A percentile compares a stretch with the other conserved stretches of the same genome.
Conservation (phyloP, 2,113 vertebrate genomes). For the Emydura subglobosa region DNA sequence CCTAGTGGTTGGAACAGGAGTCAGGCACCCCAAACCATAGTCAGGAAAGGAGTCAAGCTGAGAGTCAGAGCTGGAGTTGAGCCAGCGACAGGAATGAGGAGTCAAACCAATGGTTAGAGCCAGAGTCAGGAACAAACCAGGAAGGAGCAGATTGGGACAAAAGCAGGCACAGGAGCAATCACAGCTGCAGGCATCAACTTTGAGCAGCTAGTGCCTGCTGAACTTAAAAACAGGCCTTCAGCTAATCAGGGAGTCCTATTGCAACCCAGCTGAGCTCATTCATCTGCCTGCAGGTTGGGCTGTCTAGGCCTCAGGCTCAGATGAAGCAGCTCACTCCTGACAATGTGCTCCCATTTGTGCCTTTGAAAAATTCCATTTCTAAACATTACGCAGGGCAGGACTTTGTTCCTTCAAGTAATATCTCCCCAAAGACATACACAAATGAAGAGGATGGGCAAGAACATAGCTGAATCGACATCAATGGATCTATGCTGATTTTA, state of each 20-base stretch:
- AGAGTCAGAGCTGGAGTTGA: not conserved
- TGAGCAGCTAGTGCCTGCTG: not conserved
- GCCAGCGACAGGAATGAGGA: not conserved
- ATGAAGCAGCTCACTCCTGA: not conserved
- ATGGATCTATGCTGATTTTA: not conserved
- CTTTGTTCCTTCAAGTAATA: not conserved
- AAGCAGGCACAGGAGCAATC: not conserved
- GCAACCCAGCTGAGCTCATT: not conserved
- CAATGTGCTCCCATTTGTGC: not conserved
- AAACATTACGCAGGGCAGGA: not conserved
- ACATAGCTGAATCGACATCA: fast-evolving
- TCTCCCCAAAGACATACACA: fast-evolving
- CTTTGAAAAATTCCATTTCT: not conserved
- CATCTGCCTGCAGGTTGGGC: not conserved
- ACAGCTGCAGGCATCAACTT: not conserved
- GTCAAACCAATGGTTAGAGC: not conserved
- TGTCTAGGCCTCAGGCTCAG: not conserved
- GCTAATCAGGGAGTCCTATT: not conserved
- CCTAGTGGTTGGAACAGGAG: not conserved
- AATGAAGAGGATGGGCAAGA: not conserved
- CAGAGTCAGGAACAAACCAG: too few relatives aligned
- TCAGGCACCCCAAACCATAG: not conserved
- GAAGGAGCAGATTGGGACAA: not conserved
- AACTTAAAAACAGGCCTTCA: not conserved
- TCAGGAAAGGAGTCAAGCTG: not conserved